A percentile compares a stretch with the other conserved stretches of the same genome.
These are phyloP conservation scores for Allophyes oxyacanthae DNA, from an alignment of 2,888 invertebrate genomes.

Conservation along the genomic window DNA sequence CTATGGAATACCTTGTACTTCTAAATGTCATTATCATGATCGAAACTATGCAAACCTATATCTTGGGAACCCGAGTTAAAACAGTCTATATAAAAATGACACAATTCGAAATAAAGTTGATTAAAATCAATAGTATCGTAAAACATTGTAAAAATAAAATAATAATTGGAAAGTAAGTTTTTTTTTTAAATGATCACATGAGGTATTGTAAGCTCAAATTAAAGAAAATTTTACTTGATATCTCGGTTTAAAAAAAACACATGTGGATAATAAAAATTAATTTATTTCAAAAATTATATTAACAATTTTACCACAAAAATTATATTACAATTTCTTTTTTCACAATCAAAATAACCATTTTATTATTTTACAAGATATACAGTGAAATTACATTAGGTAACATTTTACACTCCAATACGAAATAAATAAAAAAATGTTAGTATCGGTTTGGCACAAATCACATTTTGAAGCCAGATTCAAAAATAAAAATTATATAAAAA, in stretches of 20 bases:
- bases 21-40: too few species aligned
- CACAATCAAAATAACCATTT: constrained; percentile 62
- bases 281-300: constrained; percentile 82
- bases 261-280: constrained; percentile 74
- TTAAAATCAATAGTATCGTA: too few species aligned
- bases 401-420: constrained; percentile 73
- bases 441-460: constrained; percentile 79
- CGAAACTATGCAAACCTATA: too few species aligned
- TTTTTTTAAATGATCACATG: too few species aligned
- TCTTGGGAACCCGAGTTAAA: too few species aligned
- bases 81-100: too few species aligned
- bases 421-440: constrained; percentile 70
- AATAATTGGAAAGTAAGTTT: too few species aligned
- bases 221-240: too few species aligned
- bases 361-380: constrained; percentile 75
- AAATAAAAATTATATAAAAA: constrained; percentile 48
- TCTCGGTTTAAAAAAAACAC: constrained; percentile 2
- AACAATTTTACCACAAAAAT: constrained; percentile 71
- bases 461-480: constrained; percentile 65
- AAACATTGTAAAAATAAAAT: too few species aligned
- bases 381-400: constrained; percentile 77
- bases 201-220: too few species aligned
- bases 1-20: too few species aligned
- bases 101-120: too few species aligned
- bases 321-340: constrained; percentile 69